phyloP scores from a whole-genome alignment of 2,797 vertebrate genomes.

The Liasis olivaceus region DNA sequence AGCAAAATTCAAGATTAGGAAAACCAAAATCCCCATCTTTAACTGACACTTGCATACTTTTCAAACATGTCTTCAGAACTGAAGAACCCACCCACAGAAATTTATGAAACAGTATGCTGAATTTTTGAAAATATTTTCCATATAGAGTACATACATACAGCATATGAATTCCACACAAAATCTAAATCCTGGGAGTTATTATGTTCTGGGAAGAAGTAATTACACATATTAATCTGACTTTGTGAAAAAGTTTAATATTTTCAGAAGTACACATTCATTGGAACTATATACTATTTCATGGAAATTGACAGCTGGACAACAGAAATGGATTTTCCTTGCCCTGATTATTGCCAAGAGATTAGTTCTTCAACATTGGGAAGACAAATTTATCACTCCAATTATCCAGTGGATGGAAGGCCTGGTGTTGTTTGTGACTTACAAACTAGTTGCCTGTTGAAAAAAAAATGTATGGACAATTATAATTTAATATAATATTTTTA shows the following conservation, averaged over 20 bases:
- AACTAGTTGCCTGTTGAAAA: neutral
- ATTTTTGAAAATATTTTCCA: neutral
- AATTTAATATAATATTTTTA: neutral
- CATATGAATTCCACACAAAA: too few species aligned
- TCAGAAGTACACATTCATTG: too few species aligned
- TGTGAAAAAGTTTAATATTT: too few species aligned
- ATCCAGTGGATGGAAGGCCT: neutral
- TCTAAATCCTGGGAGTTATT: neutral
- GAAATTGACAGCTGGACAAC: neutral
- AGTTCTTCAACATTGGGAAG: neutral
- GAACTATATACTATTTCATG: neutral
- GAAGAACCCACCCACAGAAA: neutral
- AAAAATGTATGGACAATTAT: neutral
- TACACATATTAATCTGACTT: too few species aligned
- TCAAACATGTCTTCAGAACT: neutral
- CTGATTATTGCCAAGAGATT: neutral
- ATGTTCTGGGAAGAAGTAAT: neutral
- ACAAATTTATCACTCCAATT: neutral
- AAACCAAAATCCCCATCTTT: neutral
- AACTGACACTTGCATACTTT: neutral
- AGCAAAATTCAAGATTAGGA: neutral
- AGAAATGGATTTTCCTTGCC: neutral
- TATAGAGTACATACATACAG: too few species aligned
- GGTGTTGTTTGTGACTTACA: neutral
- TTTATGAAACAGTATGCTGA: neutral